Evolutionary conservation across 2,797 vertebrate genomes (phyloP).

Genomic region (Chiloscyllium punctatum): DNA sequence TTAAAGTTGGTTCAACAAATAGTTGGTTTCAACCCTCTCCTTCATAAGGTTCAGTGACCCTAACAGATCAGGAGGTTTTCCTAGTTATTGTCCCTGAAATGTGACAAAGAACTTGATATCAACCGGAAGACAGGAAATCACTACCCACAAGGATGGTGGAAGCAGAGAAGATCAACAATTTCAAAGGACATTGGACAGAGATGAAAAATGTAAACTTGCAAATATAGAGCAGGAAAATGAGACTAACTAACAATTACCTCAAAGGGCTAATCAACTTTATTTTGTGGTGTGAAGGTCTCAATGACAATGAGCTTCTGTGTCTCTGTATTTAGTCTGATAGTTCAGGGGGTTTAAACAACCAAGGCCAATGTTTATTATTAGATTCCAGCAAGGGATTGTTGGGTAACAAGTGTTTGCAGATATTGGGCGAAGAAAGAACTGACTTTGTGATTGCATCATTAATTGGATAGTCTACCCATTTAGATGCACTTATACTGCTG

Average conservation of each 20-base stretch:
- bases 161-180: too few species aligned
- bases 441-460: neutral
- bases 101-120: neutral
- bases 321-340: neutral
- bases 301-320: neutral
- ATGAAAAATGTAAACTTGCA: too few species aligned
- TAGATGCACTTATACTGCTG: too few species aligned
- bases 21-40: neutral
- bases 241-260: too few species aligned
- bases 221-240: too few species aligned
- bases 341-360: neutral
- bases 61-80: neutral
- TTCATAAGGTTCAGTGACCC: neutral
- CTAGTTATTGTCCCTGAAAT: neutral
- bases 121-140: neutral
- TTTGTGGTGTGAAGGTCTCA: too few species aligned
- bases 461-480: neutral
- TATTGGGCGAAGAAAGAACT: neutral
- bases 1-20: neutral
- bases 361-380: neutral
- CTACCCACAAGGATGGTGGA: too few species aligned
- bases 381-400: neutral
- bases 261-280: too few species aligned
- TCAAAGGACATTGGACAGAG: too few species aligned
- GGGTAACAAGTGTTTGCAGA: neutral